These are phyloP conservation scores for Nephrotoma guestfalica DNA, from an alignment of 2,888 invertebrate genomes.

Conservation along the genomic window DNA sequence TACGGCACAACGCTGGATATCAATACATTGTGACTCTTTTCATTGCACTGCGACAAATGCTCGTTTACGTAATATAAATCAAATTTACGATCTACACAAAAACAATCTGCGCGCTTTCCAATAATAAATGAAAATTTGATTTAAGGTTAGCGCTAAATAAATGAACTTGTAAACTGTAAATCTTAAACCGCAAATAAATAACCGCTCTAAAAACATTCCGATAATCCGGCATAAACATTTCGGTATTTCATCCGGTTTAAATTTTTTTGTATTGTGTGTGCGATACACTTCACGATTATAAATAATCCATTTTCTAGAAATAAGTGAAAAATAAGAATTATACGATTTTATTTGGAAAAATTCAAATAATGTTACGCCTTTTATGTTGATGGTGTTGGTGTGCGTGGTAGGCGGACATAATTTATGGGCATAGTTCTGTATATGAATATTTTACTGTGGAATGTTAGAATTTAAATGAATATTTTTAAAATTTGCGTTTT, in stretches of 20 bases:
- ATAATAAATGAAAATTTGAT: neutral
- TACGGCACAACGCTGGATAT: too few species aligned
- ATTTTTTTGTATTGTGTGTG: neutral
- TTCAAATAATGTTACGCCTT: neutral
- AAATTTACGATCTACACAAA: too few species aligned
- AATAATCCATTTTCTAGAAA: neutral
- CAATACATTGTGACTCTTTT: too few species aligned
- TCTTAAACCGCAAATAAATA: neutral
- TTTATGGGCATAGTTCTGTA: neutral
- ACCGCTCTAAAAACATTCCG: neutral
- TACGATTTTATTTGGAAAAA: neutral
- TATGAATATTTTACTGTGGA: neutral
- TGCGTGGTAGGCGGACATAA: neutral
- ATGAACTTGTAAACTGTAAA: neutral
- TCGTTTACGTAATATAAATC: too few species aligned
- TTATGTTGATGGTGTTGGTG: neutral
- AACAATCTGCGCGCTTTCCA: too few species aligned
- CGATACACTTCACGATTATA: neutral
- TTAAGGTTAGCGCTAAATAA: neutral
- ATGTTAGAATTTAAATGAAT: neutral
- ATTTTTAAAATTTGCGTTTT: neutral
- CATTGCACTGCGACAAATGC: too few species aligned
- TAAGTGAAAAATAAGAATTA: neutral
- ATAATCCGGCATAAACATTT: neutral
- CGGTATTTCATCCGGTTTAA: neutral